These are phyloP conservation scores for Temnothorax nylanderi DNA, from an alignment of 1,140 invertebrate genomes.

Conservation along the genomic window DNA sequence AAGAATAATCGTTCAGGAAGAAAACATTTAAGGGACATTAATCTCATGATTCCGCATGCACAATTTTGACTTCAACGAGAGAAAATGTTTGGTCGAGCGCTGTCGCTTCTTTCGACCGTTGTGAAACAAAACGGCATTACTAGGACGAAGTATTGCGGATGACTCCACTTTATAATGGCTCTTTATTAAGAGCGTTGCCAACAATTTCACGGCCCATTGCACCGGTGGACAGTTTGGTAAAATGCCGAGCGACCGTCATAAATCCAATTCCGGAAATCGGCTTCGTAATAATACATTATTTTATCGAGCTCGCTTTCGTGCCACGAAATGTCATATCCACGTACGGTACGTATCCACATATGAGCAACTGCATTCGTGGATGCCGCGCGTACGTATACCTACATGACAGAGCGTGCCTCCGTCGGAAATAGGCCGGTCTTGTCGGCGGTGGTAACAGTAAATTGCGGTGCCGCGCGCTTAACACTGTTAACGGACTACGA, in stretches of 20 bases:
- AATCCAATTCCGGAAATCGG: conserved; percentile 51
- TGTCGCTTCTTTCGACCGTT: not conserved
- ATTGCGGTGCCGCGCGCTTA: conserved; percentile 62
- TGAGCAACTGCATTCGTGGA: not conserved
- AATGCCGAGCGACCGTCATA: conserved; percentile 6
- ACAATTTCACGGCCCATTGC: conserved; percentile 70
- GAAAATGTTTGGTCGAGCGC: not conserved
- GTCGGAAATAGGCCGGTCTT: conserved; percentile 66
- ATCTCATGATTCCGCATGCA: not conserved
- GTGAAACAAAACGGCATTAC: conserved; percentile 3
- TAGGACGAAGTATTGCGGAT: conserved; percentile 55
- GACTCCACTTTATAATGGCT: conserved; percentile 48
- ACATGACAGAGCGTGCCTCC: conserved; percentile 22
- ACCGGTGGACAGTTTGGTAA: conserved; percentile 54
- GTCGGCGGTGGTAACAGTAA: conserved; percentile 55
- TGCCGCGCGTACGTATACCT: not conserved
- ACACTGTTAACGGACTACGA: conserved; percentile 44
- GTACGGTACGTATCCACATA: not conserved
- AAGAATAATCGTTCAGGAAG: not conserved
- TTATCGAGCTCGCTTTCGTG: conserved; percentile 9
- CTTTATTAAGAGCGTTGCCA: conserved; percentile 69
- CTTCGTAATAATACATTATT: conserved; percentile 40
- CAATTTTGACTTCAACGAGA: not conserved
- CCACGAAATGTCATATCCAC: not conserved
- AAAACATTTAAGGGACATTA: conserved; percentile 21